Base-by-base conservation (phyloP, 92 coral and sea anemone genomes). In the Anthopleura xanthogrammica region DNA sequence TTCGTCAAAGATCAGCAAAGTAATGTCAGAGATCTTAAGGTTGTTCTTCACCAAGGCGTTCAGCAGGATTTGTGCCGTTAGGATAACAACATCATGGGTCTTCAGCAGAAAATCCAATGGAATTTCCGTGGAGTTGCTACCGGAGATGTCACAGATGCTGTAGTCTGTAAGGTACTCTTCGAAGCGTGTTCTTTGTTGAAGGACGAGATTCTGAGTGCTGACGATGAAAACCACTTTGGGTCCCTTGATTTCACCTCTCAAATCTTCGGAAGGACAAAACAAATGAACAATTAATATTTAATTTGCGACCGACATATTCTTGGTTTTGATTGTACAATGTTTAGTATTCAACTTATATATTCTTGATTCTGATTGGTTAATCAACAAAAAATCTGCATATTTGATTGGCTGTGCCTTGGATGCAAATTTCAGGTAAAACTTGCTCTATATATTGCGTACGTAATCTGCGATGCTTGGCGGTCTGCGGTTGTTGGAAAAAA, bases 61-160 rank as follows among this genome's bases (percentile, higher is more conserved):
- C 72, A 95, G 86, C 75, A 95, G 81, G 12, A 95, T 88, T 80
- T 92, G 96, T 14, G 98, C 98, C 0, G 98, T 95, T 48, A 95
- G 74, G 5, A 95, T 94, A 9, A 95, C 89, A 46, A 92, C 93
- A 78, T 95, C 91, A 24, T 83, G 85, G 20, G 83, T 85, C 41
- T 85, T 76, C 55, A 95, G 91, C 0, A 90, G 89, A 46, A 85
- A 85, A 52, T 89, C 87, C 24, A 95, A 90, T n/a, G 95, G 93
- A 6, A 93, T 85, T 9, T 95, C 98, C 2, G 91, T 80, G 57
- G 90, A 88, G 75, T 87, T 95, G 54, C 90, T 95, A 2, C 97
- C 95, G 13, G 95, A 92, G 79, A 92, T 92, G 78, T 90, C 95
- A 0, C 91, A 83, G 56, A 92, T 80, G 7, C 77, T 83, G 88